These are phyloP conservation scores for Lagocephalus sceleratus DNA, from an alignment of 2,797 vertebrate species.

Conservation along the genomic window DNA sequence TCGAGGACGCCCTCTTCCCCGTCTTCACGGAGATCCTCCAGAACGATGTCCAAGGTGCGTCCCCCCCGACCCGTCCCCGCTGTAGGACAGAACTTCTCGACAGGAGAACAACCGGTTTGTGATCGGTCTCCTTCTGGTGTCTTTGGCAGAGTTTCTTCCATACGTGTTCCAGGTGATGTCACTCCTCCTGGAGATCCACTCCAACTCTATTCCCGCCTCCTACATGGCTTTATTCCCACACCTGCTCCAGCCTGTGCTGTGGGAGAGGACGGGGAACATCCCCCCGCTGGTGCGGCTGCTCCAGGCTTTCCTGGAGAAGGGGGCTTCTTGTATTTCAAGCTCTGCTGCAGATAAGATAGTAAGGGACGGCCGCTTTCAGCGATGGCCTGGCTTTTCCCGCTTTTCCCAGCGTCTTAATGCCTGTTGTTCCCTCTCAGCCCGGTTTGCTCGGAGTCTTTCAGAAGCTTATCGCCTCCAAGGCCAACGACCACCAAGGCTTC, in stretches of 20 bases:
- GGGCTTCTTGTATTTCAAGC: slow-evolving; percentile 83
- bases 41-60: slow-evolving; percentile 92
- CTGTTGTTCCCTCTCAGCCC: slow-evolving; percentile 72
- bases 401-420: not conserved
- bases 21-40: slow-evolving; percentile 98
- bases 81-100: not conserved
- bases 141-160: slow-evolving; percentile 90
- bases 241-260: slow-evolving; percentile 92
- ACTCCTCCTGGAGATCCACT: slow-evolving; percentile 95
- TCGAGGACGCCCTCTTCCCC: slow-evolving; percentile 95
- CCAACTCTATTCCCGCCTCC: slow-evolving; percentile 85
- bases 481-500: slow-evolving; percentile 98
- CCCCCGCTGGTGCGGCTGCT: slow-evolving; percentile 95
- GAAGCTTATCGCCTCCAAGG: slow-evolving; percentile 96
- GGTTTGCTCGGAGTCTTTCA: slow-evolving; percentile 97
- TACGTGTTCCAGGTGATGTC: slow-evolving; percentile 99
- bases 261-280: slow-evolving; percentile 96
- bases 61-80: not conserved
- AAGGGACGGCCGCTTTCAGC: slow-evolving; percentile 44
- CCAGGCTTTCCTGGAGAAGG: slow-evolving; percentile 93
- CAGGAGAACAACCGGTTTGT: not conserved
- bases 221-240: slow-evolving; percentile 98
- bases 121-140: not conserved
- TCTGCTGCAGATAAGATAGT: slow-evolving; percentile 94
- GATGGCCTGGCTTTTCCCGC: not conserved